These are phyloP conservation scores for Uropsilus gracilis DNA, from an alignment of 2,113 vertebrate genomes.

Conservation along the genomic window DNA sequence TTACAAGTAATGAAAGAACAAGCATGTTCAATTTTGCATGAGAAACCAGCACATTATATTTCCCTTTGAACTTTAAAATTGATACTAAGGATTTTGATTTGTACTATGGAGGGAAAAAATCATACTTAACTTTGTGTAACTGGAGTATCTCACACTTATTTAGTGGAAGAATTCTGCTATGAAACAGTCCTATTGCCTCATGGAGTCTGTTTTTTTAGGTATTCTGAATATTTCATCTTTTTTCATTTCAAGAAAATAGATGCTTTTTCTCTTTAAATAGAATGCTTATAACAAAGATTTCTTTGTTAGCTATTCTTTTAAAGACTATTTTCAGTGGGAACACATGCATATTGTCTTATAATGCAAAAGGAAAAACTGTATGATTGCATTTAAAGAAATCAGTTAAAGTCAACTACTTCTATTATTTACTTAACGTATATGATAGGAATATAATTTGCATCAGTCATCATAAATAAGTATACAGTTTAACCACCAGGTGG, in stretches of 20 bases:
- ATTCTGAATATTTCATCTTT: not conserved
- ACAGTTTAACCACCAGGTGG: conserved; percentile 11
- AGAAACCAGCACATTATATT: not conserved
- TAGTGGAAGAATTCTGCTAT: not conserved
- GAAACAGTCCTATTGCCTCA: not conserved
- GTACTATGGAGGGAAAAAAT: not conserved
- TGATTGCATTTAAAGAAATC: conserved; percentile 27
- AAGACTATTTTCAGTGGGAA: not conserved
- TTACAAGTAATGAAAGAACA: not conserved
- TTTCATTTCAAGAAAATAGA: not conserved
- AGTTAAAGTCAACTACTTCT: not conserved
- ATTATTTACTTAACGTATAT: conserved; percentile 10
- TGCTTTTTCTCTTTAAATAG: not conserved
- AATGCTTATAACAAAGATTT: not conserved
- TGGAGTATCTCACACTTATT: not conserved
- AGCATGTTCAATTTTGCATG: not conserved
- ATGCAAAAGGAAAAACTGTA: not conserved
- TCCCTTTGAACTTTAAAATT: not conserved
- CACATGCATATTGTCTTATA: not conserved
- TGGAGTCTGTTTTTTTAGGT: not conserved
- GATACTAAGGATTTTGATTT: not conserved
- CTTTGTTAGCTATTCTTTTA: conserved; percentile 1
- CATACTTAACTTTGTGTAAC: not conserved
- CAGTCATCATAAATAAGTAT: not conserved
- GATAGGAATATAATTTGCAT: not conserved